Evolutionary conservation across 2,113 vertebrate genomes (phyloP).

Genomic region (Ia io): DNA sequence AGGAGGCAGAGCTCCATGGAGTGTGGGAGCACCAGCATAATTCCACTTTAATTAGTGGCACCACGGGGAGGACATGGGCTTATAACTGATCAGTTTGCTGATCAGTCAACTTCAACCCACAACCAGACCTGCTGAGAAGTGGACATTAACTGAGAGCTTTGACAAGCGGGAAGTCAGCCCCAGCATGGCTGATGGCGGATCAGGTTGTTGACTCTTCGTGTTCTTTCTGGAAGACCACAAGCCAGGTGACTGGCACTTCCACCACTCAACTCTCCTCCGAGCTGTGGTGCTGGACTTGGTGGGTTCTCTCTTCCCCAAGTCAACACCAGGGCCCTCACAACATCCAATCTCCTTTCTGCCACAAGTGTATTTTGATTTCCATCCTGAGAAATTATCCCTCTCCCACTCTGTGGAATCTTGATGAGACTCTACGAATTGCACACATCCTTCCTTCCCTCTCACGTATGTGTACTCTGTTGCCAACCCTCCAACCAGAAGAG

Average conservation of each 20-base stretch:
- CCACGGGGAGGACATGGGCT: constrained; percentile 66
- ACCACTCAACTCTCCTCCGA: not conserved
- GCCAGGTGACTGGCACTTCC: rapidly evolving
- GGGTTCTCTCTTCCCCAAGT: not conserved
- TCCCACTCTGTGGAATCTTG: not conserved
- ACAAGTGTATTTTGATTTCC: not conserved
- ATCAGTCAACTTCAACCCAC: constrained; percentile 65
- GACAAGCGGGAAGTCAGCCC: not conserved
- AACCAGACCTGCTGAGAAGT: constrained; percentile 46
- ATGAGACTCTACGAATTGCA: not conserved
- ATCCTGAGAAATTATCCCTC: not conserved
- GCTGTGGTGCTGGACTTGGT: no score
- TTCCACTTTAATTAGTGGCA: constrained; percentile 54
- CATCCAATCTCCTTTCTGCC: not conserved
- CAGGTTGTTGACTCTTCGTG: not conserved
- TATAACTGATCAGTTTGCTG: constrained; percentile 65
- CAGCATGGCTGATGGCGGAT: not conserved
- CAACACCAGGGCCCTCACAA: rapidly evolving
- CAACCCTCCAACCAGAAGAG: not conserved
- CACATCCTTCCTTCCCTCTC: not conserved
- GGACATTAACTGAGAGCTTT: not conserved
- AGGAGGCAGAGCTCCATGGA: constrained; percentile 38
- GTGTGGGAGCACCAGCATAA: not conserved
- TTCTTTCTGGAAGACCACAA: not conserved
- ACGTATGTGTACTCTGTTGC: not conserved